Conservation (phyloP, 2,888 invertebrate genomes). For the Drosophila glabriapex region DNA sequence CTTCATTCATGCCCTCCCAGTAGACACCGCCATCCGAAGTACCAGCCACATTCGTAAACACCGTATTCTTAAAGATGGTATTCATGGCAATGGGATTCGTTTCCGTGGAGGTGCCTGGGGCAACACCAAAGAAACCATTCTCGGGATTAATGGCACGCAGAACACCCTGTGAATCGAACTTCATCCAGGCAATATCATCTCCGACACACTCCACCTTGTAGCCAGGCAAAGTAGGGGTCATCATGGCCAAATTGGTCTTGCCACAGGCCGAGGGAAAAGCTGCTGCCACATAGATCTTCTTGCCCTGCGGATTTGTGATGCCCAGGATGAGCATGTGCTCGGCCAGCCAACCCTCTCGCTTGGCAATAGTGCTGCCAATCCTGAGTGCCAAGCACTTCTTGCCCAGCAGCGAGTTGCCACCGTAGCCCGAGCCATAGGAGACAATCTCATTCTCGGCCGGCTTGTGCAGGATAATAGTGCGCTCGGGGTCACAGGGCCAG, state of each 20-base stretch:
- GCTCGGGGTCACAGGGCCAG: constrained; percentile 99
- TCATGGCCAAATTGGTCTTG: constrained; percentile 99
- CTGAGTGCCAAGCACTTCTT: constrained; percentile 99
- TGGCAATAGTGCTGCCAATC: constrained; percentile 97
- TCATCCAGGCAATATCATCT: constrained; percentile 99
- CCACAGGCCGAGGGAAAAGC: constrained; percentile 99
- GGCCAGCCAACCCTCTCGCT: constrained; percentile 98
- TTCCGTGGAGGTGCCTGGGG: constrained; percentile 95
- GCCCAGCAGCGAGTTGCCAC: constrained; percentile 97
- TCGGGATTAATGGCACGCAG: constrained; percentile 99
- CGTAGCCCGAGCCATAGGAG: constrained; percentile 95
- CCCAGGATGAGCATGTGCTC: constrained; percentile 99
- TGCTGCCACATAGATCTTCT: constrained; percentile 96
- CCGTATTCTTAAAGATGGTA: constrained; percentile 94
- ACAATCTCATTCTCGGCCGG: constrained; percentile 85
- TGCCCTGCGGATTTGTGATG: constrained; percentile 95
- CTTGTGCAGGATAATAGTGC: constrained; percentile 96
- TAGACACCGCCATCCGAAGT: constrained; percentile 98
- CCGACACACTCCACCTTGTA: constrained; percentile 97
- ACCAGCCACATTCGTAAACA: constrained; percentile 98
- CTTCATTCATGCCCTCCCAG: constrained; percentile 99
- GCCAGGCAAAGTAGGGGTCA: constrained; percentile 96
- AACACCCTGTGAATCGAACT: constrained; percentile 93
- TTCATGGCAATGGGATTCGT: constrained; percentile 99
- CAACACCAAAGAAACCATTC: constrained; percentile 99